A percentile compares a stretch with the other conserved stretches of the same genome.
These are phyloP conservation scores for Acanthosepion pharaonis DNA, from an alignment of 2,888 invertebrate species.

Conservation along the genomic window DNA sequence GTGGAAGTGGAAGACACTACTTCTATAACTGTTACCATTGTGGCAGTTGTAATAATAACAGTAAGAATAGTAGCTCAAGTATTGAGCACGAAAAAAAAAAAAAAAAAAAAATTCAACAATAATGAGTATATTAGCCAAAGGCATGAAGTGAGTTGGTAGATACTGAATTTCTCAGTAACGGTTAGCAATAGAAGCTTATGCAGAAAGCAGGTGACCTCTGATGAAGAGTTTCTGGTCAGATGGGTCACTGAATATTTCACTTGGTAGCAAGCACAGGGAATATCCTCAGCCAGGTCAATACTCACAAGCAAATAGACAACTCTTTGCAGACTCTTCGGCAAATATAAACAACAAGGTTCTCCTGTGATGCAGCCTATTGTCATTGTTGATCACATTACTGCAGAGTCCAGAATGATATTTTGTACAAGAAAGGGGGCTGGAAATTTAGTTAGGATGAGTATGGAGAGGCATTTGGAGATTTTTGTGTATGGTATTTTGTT, in stretches of 20 bases:
- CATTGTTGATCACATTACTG: neutral
- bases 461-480: neutral
- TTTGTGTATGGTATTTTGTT: constrained; percentile 4
- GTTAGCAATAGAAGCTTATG: neutral
- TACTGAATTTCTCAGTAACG: neutral
- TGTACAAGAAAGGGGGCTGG: neutral
- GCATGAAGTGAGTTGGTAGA: neutral
- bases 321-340: neutral
- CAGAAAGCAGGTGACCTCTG: constrained; percentile 11
- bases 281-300: constrained; percentile 17
- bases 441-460: neutral
- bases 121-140: neutral
- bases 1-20: neutral
- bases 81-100: neutral
- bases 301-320: neutral
- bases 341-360: neutral
- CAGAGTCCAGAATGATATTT: neutral
- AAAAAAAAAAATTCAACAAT: neutral
- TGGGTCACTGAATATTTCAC: constrained; percentile 8
- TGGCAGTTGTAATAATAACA: neutral
- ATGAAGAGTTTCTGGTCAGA: constrained; percentile 1
- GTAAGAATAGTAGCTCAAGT: neutral
- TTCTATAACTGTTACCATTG: neutral
- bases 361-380: constrained; percentile 8
- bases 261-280: neutral